A percentile compares a stretch with the other conserved stretches of the same genome.
These are phyloP conservation scores for Oryzias curvinotus DNA, from an alignment of 2,113 vertebrate genomes.

Conservation along the genomic window DNA sequence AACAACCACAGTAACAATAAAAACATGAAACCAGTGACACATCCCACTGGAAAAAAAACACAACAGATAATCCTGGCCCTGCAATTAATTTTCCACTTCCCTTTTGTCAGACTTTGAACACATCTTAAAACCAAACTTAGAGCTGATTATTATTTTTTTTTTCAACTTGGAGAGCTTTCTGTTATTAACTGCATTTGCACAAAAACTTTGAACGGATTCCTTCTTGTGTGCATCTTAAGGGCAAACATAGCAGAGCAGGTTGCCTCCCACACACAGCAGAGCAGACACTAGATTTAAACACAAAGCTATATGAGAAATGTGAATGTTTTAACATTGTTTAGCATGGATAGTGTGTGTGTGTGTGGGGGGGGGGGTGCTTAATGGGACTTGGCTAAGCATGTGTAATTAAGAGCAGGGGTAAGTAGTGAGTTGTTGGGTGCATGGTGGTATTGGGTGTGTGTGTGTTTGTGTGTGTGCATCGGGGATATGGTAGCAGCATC, in stretches of 20 bases:
- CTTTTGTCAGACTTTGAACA: no score
- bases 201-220: conserved; percentile 8
- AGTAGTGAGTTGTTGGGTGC: conserved; percentile 84
- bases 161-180: no score
- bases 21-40: neutral
- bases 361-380: conserved; percentile 54
- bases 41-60: neutral
- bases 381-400: conserved; percentile 90
- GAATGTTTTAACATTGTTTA: conserved; percentile 81
- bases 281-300: conserved; percentile 55
- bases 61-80: neutral
- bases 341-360: conserved; percentile 61
- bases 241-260: conserved; percentile 46
- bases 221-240: conserved; percentile 20
- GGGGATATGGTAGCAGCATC: conserved; percentile 75
- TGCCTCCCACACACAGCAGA: conserved; percentile 49
- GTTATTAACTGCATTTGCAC: no score
- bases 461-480: conserved; percentile 35
- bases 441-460: conserved; percentile 30
- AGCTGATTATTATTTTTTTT: no score
- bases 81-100: no score
- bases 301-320: conserved; percentile 57
- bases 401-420: conserved; percentile 99
- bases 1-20: neutral
- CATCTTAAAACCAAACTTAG: no score